phyloP scores from a whole-genome alignment of 2,113 vertebrate species.

The Prionailurus bengalensis region DNA sequence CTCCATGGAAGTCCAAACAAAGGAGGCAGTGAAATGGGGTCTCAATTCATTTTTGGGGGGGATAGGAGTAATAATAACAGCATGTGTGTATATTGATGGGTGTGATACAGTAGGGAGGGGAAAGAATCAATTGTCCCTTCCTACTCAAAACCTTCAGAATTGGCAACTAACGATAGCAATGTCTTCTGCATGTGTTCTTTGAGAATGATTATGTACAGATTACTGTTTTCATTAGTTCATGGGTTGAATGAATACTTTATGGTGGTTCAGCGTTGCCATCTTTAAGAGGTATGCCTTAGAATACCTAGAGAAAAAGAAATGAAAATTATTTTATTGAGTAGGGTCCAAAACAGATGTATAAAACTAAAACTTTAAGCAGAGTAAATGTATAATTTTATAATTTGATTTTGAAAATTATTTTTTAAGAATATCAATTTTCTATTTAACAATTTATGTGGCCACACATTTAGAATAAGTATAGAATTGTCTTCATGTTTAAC shows the following conservation, averaged over 20 bases:
- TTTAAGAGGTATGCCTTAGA: not conserved
- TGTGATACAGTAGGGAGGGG: not conserved
- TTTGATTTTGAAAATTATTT: constrained; percentile 50
- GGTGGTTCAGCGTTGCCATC: not conserved
- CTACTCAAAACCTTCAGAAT: not conserved
- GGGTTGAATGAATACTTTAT: not conserved
- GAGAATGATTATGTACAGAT: not conserved
- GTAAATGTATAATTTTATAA: constrained; percentile 45
- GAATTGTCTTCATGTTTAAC: constrained; percentile 11
- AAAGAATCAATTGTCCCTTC: not conserved
- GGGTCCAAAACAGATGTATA: not conserved
- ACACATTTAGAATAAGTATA: not conserved
- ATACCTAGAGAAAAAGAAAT: constrained; percentile 42
- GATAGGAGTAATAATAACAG: not conserved
- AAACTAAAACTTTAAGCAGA: constrained; percentile 59
- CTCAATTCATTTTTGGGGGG: constrained; percentile 45
- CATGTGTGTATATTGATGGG: not conserved
- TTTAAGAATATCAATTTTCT: not conserved
- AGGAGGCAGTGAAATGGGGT: not conserved
- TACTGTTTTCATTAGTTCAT: not conserved
- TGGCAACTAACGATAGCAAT: not conserved
- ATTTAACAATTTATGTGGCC: not conserved
- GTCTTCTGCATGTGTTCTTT: not conserved
- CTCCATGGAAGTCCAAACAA: not conserved
- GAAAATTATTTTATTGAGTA: constrained; percentile 28